A percentile compares a stretch with the other conserved stretches of the same genome.
These are phyloP conservation scores for Neogobius melanostomus DNA, from an alignment of 2,113 vertebrate genomes.

Conservation along the genomic window DNA sequence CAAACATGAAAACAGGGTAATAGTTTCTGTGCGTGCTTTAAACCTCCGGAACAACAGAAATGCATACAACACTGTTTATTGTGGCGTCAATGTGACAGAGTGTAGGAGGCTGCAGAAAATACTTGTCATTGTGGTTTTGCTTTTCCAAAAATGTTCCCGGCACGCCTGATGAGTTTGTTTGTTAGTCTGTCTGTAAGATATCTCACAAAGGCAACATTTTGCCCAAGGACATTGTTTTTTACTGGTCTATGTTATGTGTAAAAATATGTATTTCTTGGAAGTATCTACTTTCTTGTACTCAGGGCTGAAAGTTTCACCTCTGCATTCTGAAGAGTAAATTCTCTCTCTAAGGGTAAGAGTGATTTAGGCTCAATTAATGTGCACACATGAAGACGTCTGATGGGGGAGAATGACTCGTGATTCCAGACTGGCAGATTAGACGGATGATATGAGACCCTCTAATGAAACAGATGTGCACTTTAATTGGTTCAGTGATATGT, in stretches of 20 bases:
- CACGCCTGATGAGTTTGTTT: too few relatives aligned
- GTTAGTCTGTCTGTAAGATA: too few relatives aligned
- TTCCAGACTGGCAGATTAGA: constrained; percentile 68
- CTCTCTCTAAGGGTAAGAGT: constrained; percentile 25
- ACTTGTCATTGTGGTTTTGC: neutral
- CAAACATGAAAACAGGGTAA: constrained; percentile 37
- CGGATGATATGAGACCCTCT: constrained; percentile 62
- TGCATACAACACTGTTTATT: neutral
- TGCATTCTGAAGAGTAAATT: constrained; percentile 10
- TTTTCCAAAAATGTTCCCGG: too few relatives aligned
- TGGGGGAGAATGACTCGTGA: constrained; percentile 28
- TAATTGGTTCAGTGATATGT: constrained; percentile 73
- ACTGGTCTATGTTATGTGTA: neutral
- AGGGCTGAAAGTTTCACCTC: constrained; percentile 26
- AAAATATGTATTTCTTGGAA: constrained; percentile 4
- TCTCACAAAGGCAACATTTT: too few relatives aligned
- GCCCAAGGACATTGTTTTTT: neutral
- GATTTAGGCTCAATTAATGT: constrained; percentile 60
- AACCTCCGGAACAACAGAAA: constrained; percentile 33
- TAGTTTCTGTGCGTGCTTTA: constrained; percentile 29
- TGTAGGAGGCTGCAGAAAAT: neutral
- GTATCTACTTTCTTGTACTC: constrained; percentile 17
- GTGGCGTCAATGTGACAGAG: neutral
- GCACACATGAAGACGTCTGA: constrained; percentile 38
- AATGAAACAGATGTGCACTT: constrained; percentile 76